These are phyloP conservation scores for Tethea ocularis DNA, from an alignment of 2,888 invertebrate species.

Conservation along the genomic window DNA sequence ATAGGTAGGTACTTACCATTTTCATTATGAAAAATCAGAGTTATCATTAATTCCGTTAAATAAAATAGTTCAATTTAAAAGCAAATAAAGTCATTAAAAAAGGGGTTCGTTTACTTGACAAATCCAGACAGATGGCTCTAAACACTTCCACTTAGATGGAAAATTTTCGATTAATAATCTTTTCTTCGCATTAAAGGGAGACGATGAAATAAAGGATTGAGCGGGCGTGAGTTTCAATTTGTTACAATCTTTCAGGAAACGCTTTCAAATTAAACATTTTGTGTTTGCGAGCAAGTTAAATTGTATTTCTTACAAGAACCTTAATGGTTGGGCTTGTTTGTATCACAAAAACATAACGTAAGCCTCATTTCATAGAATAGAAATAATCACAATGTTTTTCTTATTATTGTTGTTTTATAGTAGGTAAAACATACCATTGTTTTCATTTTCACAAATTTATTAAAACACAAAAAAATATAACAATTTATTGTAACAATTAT, in stretches of 20 bases:
- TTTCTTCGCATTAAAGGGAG: conserved; percentile 65
- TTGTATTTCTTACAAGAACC: conserved; percentile 72
- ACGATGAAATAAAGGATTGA: conserved; percentile 78
- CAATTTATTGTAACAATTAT: too few species aligned
- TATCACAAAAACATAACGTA: conserved; percentile 55
- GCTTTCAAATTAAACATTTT: conserved; percentile 75
- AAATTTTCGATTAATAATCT: conserved; percentile 77
- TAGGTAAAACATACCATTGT: too few species aligned
- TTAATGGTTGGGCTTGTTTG: conserved; percentile 59
- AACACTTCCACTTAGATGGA: conserved; percentile 55
- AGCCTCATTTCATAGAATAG: conserved; percentile 55
- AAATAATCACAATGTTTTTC: conserved; percentile 28
- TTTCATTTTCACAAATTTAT: too few species aligned
- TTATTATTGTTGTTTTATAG: too few species aligned
- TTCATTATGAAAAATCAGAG: not conserved
- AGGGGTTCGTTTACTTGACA: conserved; percentile 45
- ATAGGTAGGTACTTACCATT: not conserved
- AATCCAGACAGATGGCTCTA: conserved; percentile 54
- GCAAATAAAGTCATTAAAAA: conserved; percentile 32
- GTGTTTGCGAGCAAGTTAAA: conserved; percentile 71
- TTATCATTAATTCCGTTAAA: not conserved
- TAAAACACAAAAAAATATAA: too few species aligned
- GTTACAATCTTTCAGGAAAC: conserved; percentile 74
- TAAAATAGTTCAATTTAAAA: conserved; percentile 16
- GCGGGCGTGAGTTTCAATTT: conserved; percentile 77